phyloP scores from a whole-genome alignment of 2,113 vertebrate genomes.

The Cathartes aura region DNA sequence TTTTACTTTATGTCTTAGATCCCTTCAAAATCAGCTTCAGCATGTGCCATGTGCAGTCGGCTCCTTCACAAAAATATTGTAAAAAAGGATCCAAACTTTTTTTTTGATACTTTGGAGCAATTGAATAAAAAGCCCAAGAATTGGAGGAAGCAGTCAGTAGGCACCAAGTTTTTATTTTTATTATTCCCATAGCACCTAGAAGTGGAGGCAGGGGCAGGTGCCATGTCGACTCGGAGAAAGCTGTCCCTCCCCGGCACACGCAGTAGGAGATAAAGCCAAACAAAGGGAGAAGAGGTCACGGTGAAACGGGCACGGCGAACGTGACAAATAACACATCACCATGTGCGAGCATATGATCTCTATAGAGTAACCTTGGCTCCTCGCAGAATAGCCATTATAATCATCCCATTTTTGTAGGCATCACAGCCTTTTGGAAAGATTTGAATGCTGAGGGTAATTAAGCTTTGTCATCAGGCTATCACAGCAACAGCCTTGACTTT shows the following conservation, averaged over 20 bases:
- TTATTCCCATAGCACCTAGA: not conserved
- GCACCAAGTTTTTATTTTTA: not conserved
- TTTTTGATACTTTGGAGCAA: not conserved
- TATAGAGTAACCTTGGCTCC: not conserved
- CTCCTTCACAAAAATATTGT: not conserved
- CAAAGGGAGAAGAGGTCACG: not conserved
- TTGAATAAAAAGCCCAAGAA: not conserved
- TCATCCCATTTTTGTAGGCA: not conserved
- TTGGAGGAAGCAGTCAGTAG: not conserved
- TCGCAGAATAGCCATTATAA: not conserved
- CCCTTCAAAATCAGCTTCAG: not conserved
- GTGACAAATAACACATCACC: not conserved
- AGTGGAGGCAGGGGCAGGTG: not conserved
- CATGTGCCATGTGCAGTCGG: rapidly evolving
- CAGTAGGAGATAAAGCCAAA: not conserved
- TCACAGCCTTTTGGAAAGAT: not conserved
- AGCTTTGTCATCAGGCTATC: not conserved
- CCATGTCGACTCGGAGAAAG: rapidly evolving
- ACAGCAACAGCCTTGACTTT: not conserved
- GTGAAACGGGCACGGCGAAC: rapidly evolving
- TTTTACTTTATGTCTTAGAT: not conserved
- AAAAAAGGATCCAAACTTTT: not conserved
- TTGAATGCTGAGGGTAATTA: not conserved
- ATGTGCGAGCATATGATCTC: rapidly evolving
- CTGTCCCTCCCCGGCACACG: rapidly evolving